phyloP scores from a whole-genome alignment of 1,140 invertebrate genomes.

The Mylabris phalerata region DNA sequence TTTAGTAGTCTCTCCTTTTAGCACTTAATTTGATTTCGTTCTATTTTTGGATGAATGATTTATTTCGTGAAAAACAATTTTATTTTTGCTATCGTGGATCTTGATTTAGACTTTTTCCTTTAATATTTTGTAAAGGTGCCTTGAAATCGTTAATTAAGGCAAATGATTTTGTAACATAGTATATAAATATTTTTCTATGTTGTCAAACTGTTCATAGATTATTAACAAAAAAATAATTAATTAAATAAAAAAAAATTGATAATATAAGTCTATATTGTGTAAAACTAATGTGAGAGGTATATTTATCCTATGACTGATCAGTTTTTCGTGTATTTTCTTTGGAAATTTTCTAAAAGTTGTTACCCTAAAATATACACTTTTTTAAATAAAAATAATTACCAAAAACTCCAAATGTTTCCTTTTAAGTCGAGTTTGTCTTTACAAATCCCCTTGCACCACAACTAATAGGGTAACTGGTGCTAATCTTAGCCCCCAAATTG shows the following conservation, averaged over 20 bases:
- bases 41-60: conserved; percentile 9
- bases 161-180: conserved; percentile 42
- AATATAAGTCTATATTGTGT: conserved; percentile 22
- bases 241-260: too few relatives aligned
- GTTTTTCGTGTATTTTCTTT: conserved; percentile 30
- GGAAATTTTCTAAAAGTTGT: conserved; percentile 34
- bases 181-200: conserved; percentile 46
- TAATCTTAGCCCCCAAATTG: too few relatives aligned
- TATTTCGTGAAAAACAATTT: not conserved
- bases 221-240: conserved; percentile 22
- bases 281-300: conserved; percentile 34
- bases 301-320: conserved; percentile 34
- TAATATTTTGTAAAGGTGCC: conserved; percentile 40
- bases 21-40: conserved; percentile 9
- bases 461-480: too few relatives aligned
- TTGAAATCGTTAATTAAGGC: conserved; percentile 41
- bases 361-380: conserved; percentile 33
- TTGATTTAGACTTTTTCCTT: conserved; percentile 17
- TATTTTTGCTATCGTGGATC: conserved; percentile 31
- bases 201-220: conserved; percentile 42
- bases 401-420: too few relatives aligned
- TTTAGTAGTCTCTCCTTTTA: conserved; percentile 20
- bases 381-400: conserved; percentile 27
- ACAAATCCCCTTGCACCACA: too few relatives aligned
- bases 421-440: too few relatives aligned